Percentiles rank a stretch among this genome's conserved stretches.
Evolutionary conservation across 1,140 invertebrate genomes (phyloP).

Genomic region (Neodiprion fabricii): DNA sequence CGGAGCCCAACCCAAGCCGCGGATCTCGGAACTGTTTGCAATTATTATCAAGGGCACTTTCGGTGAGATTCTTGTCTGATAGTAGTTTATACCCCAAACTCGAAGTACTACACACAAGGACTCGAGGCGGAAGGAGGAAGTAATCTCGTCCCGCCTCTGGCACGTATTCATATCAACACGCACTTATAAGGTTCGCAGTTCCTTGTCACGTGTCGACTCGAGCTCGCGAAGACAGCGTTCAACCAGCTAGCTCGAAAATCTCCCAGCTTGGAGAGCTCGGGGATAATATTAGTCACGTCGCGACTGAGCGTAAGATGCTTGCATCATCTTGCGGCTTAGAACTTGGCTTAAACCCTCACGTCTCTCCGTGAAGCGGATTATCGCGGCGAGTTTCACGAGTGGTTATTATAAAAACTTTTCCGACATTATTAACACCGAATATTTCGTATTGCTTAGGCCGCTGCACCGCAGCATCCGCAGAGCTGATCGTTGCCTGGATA

Average conservation of each 20-base stretch:
- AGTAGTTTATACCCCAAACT: slow-evolving; percentile 2
- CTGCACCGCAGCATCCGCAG: too few relatives aligned
- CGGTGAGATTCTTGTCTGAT: slow-evolving; percentile 26
- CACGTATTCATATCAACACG: slow-evolving; percentile 20
- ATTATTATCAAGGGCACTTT: slow-evolving; percentile 37
- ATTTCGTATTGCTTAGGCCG: too few relatives aligned
- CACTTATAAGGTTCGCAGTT: background rate
- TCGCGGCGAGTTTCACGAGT: too few relatives aligned
- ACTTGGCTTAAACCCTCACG: background rate
- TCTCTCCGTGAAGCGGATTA: too few relatives aligned
- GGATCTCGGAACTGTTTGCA: slow-evolving; percentile 33
- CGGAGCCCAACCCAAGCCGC: slow-evolving; percentile 26
- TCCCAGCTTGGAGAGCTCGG: background rate
- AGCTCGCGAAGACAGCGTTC: background rate
- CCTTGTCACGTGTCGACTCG: background rate
- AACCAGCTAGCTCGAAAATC: background rate
- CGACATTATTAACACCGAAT: too few relatives aligned
- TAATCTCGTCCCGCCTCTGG: slow-evolving; percentile 22
- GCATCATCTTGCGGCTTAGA: background rate
- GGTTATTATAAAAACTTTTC: too few relatives aligned
- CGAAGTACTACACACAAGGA: background rate
- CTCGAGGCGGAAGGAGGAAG: background rate
- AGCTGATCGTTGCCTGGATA: too few relatives aligned
- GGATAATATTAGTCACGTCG: background rate
- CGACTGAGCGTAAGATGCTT: background rate